A percentile compares a stretch with the other conserved stretches of the same genome.
Conservation (phyloP, 2,797 vertebrate genomes). For the Kryptopterus vitreolus region DNA sequence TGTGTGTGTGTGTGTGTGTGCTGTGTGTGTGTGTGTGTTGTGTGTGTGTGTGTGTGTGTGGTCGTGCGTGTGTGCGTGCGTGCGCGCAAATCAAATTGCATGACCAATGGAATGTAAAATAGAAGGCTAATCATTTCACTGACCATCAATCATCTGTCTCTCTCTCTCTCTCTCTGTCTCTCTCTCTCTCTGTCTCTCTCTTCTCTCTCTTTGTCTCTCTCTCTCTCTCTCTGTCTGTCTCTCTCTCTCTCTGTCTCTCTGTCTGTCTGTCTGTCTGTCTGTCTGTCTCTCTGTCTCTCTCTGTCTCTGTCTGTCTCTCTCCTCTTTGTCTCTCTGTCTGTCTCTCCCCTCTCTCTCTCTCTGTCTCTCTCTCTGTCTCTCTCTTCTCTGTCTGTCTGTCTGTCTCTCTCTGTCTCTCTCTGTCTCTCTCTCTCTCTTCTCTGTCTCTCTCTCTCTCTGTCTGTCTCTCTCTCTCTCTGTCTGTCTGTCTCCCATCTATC, state of each 20-base stretch:
- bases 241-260: background rate
- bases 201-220: background rate
- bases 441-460: background rate
- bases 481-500: background rate
- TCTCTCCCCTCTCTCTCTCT: background rate
- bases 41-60: no score
- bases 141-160: background rate
- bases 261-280: background rate
- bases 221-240: background rate
- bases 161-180: background rate
- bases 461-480: background rate
- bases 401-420: no score
- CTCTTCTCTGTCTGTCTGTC: background rate
- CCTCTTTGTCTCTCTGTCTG: no score
- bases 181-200: background rate
- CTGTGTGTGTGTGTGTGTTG: background rate
- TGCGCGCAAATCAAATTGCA: background rate
- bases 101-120: slow-evolving; percentile 13
- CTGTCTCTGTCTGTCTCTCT: background rate
- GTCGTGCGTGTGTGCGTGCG: no score
- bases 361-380: no score
- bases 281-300: background rate
- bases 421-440: background rate
- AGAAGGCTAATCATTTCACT: background rate
- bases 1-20: slow-evolving; percentile 54